These are phyloP conservation scores for Polyommatus icarus DNA, from an alignment of 2,888 invertebrate species.

Conservation along the genomic window DNA sequence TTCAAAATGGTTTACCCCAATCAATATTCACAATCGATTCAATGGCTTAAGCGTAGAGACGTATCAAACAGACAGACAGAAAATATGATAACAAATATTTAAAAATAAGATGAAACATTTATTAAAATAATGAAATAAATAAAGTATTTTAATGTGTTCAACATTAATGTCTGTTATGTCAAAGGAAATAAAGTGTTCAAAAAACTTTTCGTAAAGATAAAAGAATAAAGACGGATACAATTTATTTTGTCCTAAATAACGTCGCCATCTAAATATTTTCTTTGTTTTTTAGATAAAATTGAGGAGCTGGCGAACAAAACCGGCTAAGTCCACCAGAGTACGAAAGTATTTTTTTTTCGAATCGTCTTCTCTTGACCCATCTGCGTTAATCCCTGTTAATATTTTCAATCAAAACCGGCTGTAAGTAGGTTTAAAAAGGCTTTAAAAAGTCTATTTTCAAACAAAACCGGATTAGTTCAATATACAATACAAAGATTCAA, in stretches of 20 bases:
- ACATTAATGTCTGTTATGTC: not conserved
- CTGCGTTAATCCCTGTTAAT: too few species aligned
- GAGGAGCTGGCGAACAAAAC: too few species aligned
- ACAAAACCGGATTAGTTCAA: too few species aligned
- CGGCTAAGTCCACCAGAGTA: too few species aligned
- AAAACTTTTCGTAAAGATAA: not conserved
- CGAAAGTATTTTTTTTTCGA: too few species aligned
- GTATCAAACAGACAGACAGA: not conserved
- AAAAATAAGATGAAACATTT: not conserved
- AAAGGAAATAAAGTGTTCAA: not conserved
- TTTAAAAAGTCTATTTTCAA: too few species aligned
- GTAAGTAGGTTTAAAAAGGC: too few species aligned
- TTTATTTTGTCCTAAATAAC: not conserved
- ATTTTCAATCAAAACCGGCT: too few species aligned
- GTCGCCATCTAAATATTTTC: not conserved
- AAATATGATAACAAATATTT: not conserved
- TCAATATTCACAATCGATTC: too few species aligned
- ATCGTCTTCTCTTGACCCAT: too few species aligned
- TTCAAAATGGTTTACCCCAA: too few species aligned
- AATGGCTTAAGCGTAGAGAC: not conserved
- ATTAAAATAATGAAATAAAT: not conserved
- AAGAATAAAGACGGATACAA: not conserved
- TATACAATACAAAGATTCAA: too few species aligned
- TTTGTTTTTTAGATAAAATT: not conserved
- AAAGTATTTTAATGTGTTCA: not conserved